These are phyloP conservation scores for Conomelus anceps DNA, from an alignment of 2,888 invertebrate genomes.

Conservation along the genomic window DNA sequence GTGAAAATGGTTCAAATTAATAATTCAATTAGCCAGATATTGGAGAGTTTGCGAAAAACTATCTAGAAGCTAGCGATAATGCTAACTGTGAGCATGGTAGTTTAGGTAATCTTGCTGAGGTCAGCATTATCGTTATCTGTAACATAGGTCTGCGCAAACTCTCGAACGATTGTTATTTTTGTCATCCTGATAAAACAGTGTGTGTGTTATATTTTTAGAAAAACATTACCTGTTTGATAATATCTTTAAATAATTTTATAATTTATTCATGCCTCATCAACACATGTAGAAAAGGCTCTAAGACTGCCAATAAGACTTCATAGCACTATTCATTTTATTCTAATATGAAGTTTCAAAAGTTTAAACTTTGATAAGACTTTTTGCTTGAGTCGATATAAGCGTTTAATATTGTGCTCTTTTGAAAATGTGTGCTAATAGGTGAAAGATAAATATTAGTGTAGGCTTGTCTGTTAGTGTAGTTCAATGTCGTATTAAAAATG, in stretches of 20 bases:
- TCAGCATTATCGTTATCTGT: too few species aligned
- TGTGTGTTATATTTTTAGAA: neutral
- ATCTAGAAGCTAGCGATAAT: too few species aligned
- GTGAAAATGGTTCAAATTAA: too few species aligned
- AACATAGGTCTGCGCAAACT: too few species aligned
- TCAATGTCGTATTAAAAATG: neutral
- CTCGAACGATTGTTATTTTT: neutral
- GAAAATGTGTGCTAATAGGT: neutral
- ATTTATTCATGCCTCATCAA: neutral
- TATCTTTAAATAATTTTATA: neutral
- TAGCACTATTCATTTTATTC: neutral
- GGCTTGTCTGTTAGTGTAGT: neutral
- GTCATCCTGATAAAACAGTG: neutral
- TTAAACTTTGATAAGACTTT: neutral
- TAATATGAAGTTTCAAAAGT: neutral
- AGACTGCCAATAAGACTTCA: constrained; percentile 6
- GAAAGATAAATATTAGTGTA: neutral
- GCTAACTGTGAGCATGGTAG: too few species aligned
- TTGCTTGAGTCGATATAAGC: neutral
- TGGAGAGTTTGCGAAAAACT: too few species aligned
- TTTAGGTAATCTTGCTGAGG: too few species aligned
- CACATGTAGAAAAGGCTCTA: constrained; percentile 1
- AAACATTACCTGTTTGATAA: neutral
- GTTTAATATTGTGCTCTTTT: neutral
- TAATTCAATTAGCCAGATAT: too few species aligned